Evolutionary conservation across 2,797 vertebrate genomes (phyloP).

Genomic region (Percopsis omiscomaycus): DNA sequence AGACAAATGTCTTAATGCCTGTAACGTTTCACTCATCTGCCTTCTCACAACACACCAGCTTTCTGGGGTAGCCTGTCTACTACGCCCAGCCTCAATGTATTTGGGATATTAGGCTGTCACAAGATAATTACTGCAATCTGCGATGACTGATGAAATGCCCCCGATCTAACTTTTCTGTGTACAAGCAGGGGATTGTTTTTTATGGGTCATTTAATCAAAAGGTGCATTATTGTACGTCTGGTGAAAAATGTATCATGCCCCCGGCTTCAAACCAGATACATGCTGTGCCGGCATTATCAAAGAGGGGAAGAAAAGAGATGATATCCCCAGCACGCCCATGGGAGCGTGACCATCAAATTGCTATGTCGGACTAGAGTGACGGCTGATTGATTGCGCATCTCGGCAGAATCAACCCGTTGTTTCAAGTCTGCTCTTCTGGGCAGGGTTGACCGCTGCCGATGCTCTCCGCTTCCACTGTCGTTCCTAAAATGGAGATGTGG

Average conservation of each 20-base stretch:
- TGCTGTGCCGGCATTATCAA: constrained; percentile 8
- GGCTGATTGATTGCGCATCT: constrained; percentile 60
- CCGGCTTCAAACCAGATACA: background rate
- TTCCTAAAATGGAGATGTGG: constrained; percentile 69
- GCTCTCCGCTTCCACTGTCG: constrained; percentile 63
- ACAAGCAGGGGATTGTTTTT: constrained; percentile 12
- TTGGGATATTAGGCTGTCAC: constrained; percentile 3
- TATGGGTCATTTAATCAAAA: constrained; percentile 8
- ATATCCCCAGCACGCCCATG: constrained; percentile 10
- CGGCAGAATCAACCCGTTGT: constrained; percentile 59
- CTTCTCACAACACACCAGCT: constrained; percentile 20
- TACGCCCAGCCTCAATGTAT: background rate
- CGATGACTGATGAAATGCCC: constrained; percentile 4
- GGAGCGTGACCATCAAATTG: constrained; percentile 25
- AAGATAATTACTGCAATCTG: constrained; percentile 10
- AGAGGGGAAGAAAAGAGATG: constrained; percentile 9
- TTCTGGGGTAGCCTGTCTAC: constrained; percentile 9
- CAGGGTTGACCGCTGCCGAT: constrained; percentile 50
- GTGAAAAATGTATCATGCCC: constrained; percentile 1
- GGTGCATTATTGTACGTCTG: background rate
- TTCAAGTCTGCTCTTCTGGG: constrained; percentile 65
- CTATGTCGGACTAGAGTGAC: constrained; percentile 22
- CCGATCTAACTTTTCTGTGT: constrained; percentile 3
- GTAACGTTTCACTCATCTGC: constrained; percentile 30
- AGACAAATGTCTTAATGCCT: constrained; percentile 30